Evolutionary conservation across 2,888 invertebrate species (phyloP).

Genomic region (Oxystoma pomonae): DNA sequence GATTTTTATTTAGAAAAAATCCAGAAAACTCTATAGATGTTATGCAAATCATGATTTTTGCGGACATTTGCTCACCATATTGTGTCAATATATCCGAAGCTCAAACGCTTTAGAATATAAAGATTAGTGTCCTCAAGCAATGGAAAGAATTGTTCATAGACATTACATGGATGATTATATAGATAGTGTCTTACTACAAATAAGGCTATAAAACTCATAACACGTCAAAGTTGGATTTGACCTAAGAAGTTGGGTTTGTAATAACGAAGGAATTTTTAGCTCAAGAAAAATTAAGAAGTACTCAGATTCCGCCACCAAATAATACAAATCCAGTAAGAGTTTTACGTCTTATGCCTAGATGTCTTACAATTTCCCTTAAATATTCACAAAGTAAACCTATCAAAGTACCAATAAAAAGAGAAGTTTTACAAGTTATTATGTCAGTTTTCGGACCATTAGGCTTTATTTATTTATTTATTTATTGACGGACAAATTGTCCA

Average conservation of each 20-base stretch:
- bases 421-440: constrained; percentile 4
- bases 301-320: neutral
- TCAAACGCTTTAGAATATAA: neutral
- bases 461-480: too few relatives aligned
- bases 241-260: neutral
- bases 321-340: neutral
- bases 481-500: too few relatives aligned
- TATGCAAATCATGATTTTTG: neutral
- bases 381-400: neutral
- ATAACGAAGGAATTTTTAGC: neutral
- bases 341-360: neutral
- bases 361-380: neutral
- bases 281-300: neutral
- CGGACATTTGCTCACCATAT: neutral
- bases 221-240: neutral
- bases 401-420: constrained; percentile 1
- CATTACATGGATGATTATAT: neutral
- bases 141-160: neutral
- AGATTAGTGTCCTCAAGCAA: neutral
- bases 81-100: neutral
- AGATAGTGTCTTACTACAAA: neutral
- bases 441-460: neutral
- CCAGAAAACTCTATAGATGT: neutral
- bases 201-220: neutral
- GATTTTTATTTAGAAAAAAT: neutral